These are phyloP conservation scores for Apodemus agrarius DNA, from an alignment of 2,797 vertebrate species.

Conservation along the genomic window DNA sequence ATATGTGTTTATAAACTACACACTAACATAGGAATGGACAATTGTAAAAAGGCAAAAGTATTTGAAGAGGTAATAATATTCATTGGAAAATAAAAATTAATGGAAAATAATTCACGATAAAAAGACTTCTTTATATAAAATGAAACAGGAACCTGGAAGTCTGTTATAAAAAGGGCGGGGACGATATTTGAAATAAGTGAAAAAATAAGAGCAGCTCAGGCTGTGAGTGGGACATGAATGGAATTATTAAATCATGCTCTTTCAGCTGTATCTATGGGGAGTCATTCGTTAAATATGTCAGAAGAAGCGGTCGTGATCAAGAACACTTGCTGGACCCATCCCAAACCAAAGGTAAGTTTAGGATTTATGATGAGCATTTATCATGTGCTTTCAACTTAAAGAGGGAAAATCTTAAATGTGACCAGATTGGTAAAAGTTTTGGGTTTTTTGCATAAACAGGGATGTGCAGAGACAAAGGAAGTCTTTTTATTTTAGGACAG, in stretches of 20 bases:
- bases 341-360: constrained; percentile 73
- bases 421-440: constrained; percentile 65
- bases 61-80: constrained; percentile 11
- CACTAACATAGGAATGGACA: not conserved
- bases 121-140: not conserved
- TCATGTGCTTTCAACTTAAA: constrained; percentile 73
- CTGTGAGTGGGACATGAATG: constrained; percentile 52
- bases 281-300: constrained; percentile 69
- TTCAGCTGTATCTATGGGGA: constrained; percentile 66
- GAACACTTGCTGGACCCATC: constrained; percentile 74
- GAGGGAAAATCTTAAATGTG: constrained; percentile 49
- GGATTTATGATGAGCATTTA: constrained; percentile 73
- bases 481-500: not conserved
- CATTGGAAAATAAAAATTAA: constrained; percentile 39
- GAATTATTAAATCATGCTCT: constrained; percentile 72
- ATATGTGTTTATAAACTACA: not conserved
- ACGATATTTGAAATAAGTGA: constrained; percentile 42
- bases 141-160: not conserved
- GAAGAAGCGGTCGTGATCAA: constrained; percentile 69
- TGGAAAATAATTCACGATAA: not conserved
- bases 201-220: constrained; percentile 51
- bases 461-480: constrained; percentile 58
- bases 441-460: constrained; percentile 59
- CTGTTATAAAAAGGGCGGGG: not conserved
- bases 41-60: not conserved